Conservation (phyloP, 2,797 vertebrate genomes). For the Coendou prehensilis region DNA sequence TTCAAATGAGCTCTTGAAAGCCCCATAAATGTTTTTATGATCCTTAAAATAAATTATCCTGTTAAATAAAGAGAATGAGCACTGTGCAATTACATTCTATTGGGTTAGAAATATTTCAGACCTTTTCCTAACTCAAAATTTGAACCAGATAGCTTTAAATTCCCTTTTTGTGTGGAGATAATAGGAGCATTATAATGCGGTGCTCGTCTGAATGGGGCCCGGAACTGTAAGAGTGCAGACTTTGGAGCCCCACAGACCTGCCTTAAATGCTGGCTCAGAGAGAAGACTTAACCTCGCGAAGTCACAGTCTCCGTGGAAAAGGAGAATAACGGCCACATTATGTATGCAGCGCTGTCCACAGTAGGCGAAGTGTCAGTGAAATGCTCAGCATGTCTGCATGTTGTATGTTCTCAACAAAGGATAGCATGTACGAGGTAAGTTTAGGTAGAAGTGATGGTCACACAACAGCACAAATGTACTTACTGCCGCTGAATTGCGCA, state of each 20-base stretch:
- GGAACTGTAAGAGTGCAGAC: not conserved
- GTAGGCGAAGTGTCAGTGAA: not conserved
- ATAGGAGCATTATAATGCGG: slow-evolving; percentile 20
- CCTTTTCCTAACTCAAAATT: slow-evolving; percentile 60
- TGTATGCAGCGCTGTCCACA: not conserved
- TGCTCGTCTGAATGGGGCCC: not conserved
- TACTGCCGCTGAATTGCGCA: not conserved
- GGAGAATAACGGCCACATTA: not conserved
- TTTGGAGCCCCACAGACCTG: not conserved
- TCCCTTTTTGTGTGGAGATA: not conserved
- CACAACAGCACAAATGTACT: not conserved
- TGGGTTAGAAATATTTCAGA: slow-evolving; percentile 66
- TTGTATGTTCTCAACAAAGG: not conserved
- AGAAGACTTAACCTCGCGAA: not conserved
- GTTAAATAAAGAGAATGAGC: slow-evolving; percentile 65
- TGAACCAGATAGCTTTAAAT: slow-evolving; percentile 45
- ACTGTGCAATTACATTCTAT: slow-evolving; percentile 66
- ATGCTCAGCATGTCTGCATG: not conserved
- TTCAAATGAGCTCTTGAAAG: slow-evolving; percentile 76
- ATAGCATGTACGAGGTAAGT: not conserved
- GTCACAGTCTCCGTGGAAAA: not conserved
- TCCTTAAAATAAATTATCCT: slow-evolving; percentile 74
- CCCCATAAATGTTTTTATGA: slow-evolving; percentile 78
- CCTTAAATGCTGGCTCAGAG: not conserved
- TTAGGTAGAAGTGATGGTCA: not conserved